A percentile compares a stretch with the other conserved stretches of the same genome.
Evolutionary conservation across 1,140 invertebrate species (phyloP).

Genomic region (Solenopsis invicta): DNA sequence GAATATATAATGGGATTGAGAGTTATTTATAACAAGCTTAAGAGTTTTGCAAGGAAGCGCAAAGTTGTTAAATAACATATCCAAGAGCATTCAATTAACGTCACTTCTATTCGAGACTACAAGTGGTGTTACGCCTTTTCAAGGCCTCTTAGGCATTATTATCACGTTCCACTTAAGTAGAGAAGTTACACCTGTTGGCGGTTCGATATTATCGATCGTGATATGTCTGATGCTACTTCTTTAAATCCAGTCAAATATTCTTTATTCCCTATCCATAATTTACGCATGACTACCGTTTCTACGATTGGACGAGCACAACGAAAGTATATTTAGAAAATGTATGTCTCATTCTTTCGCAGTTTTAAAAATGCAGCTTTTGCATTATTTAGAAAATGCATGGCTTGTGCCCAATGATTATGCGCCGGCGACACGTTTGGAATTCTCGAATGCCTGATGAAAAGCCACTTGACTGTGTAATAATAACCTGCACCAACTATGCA

Average conservation of each 20-base stretch:
- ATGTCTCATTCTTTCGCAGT: not conserved
- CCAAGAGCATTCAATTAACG: conserved; percentile 60
- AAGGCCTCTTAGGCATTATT: conserved; percentile 55
- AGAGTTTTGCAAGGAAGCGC: conserved; percentile 44
- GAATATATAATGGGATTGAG: not conserved
- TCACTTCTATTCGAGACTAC: conserved; percentile 20
- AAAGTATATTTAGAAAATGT: not conserved
- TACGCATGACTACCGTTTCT: not conserved
- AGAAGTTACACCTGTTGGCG: not conserved
- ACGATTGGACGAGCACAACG: not conserved
- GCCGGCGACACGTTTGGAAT: conserved; percentile 23
- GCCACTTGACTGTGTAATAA: conserved; percentile 59
- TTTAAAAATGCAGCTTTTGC: not conserved
- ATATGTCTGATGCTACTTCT: not conserved
- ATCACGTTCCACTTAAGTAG: conserved; percentile 36
- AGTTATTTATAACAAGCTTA: conserved; percentile 38
- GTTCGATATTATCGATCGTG: conserved; percentile 9
- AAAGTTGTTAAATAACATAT: conserved; percentile 28
- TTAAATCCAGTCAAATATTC: not conserved
- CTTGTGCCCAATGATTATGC: conserved; percentile 18
- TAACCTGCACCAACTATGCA: conserved; percentile 49
- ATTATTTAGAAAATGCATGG: not conserved
- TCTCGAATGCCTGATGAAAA: conserved; percentile 46
- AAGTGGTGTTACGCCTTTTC: not conserved
- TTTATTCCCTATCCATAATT: not conserved